Evolutionary conservation across 2,797 vertebrate species (phyloP), one percentile per base, ranked within the genome.

Genomic region (Cyprinodon diabolis): DNA sequence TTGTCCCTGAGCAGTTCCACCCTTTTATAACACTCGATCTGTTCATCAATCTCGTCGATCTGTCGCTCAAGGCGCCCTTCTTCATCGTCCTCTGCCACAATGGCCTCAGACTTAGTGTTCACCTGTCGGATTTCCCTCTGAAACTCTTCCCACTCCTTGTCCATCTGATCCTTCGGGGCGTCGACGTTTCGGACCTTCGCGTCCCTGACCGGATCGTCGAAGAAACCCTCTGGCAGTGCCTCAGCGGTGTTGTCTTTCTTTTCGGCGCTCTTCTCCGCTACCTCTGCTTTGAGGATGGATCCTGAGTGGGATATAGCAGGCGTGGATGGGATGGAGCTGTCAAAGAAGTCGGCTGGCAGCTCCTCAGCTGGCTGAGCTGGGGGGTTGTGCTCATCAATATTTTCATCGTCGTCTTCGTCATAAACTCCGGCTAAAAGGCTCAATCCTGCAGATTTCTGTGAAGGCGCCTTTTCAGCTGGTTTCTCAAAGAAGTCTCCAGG

Each of bases 141-240:
- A 90, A 99, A 99, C 90, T 99, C 98, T 85, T 99, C 98, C 97
- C 97, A 99, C 87, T 99, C 98, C 85, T 97, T 98, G 93, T 99
- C 97, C 97, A 99, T 96, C 35, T 97, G 97, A 84, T 99, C 98
- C 82, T 98, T 98, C 0, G 98, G 97, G 12, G 97, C 96, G 74
- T 99, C 97, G 0, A 98, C 98, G 43, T 99, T 98, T 40, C 97
- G 96, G 48, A 99, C 97, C 82, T 96, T 97, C 71, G 97, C 97
- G 68, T 99, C 98, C 67, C 95, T 93, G 67, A 98, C 97, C 0
- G 98, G 98, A 75, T 99, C 98, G 82, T 99, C 98, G 79, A 99
- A 99, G 89, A 99, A 99, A 19, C 98, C 98, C 92, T 99, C 97
- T 0, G 98, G 98, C 47, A 99, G 90, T 0, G 96, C 95, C 83